Conservation (phyloP, 2,113 vertebrate species). For the Eonycteris spelaea region DNA sequence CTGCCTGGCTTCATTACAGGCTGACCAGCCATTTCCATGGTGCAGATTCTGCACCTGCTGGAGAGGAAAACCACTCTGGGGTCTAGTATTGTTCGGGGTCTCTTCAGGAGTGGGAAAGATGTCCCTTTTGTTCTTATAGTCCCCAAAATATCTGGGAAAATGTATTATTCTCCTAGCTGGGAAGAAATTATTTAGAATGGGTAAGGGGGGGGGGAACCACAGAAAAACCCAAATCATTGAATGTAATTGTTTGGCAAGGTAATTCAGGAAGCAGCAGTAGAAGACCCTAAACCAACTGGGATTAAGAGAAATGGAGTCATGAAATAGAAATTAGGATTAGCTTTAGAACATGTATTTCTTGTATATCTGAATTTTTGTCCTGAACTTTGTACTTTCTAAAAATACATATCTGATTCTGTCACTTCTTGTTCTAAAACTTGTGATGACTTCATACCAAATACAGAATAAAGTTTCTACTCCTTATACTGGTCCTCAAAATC, state of each 20-base stretch:
- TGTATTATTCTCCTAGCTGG: not conserved
- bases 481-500: not conserved
- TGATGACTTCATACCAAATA: not conserved
- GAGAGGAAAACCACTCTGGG: not conserved
- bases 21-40: not conserved
- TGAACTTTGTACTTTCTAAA: conserved; percentile 23
- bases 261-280: not conserved
- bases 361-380: not conserved
- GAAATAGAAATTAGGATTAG: not conserved
- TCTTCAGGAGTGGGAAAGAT: not conserved
- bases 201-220: not conserved
- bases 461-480: not conserved
- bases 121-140: not conserved
- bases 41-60: not conserved
- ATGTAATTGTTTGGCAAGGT: not conserved
- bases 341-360: not conserved
- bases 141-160: not conserved
- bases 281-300: not conserved
- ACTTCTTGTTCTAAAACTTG: not conserved
- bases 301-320: not conserved
- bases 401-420: not conserved
- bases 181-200: not conserved
- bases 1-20: not conserved
- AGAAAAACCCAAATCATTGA: not conserved
- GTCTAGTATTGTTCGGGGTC: not conserved